Evolutionary conservation across 2,113 vertebrate genomes (phyloP).

Genomic region (Pantherophis guttatus): DNA sequence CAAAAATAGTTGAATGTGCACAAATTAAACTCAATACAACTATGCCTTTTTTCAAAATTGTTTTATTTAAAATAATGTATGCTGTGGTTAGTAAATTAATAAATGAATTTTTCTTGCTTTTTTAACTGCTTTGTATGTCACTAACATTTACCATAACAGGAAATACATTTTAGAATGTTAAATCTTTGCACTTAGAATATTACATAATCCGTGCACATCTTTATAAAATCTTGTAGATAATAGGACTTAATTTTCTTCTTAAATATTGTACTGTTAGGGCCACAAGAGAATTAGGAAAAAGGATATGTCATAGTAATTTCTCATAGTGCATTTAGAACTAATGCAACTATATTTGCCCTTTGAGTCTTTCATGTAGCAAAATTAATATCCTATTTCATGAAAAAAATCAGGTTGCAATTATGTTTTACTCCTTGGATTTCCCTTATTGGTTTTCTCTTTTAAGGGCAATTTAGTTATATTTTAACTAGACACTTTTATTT

Average conservation of each 20-base stretch:
- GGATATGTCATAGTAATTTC: not conserved
- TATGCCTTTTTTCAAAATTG: not conserved
- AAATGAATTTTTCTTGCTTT: conserved; percentile 29
- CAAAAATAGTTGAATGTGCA: not conserved
- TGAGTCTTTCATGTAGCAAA: not conserved
- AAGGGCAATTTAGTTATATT: not conserved
- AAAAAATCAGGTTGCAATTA: not conserved
- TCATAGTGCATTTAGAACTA: not conserved
- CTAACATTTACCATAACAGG: not conserved
- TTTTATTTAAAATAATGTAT: conserved; percentile 29
- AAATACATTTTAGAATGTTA: not conserved
- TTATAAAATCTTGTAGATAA: not conserved
- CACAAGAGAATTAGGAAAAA: not conserved
- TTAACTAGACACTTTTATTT: not conserved
- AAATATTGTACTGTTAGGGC: not conserved
- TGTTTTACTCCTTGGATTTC: not conserved
- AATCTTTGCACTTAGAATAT: not conserved
- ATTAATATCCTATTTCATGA: not conserved
- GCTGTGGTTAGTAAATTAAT: conserved; percentile 46
- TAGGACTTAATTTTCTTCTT: not conserved
- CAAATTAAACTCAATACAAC: not conserved
- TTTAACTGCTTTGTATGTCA: not conserved
- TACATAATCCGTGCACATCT: not conserved
- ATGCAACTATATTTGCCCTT: not conserved
- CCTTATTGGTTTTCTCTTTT: not conserved